Conservation (phyloP, 2,797 vertebrate genomes). For the Oryzias sinensis region DNA sequence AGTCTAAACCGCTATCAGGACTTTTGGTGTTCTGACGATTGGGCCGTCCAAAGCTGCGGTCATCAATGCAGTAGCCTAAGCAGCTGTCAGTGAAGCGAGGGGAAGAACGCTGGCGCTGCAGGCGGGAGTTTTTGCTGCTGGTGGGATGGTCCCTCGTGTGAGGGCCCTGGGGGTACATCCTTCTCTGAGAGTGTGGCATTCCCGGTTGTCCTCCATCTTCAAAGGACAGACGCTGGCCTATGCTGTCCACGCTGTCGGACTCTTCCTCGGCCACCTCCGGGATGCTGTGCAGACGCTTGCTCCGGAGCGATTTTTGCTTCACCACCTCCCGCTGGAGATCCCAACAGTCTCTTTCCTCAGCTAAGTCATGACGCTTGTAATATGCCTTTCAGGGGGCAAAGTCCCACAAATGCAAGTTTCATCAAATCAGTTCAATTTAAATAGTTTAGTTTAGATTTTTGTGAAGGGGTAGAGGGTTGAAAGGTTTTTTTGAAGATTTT, state of each 20-base stretch:
- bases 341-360: slow-evolving; percentile 83
- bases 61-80: slow-evolving; percentile 67
- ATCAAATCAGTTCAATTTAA: slow-evolving; percentile 61
- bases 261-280: slow-evolving; percentile 97
- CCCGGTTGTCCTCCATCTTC: slow-evolving; percentile 67
- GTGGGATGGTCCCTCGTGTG: slow-evolving; percentile 62
- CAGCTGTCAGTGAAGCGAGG: slow-evolving; percentile 78
- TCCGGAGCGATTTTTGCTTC: slow-evolving; percentile 84
- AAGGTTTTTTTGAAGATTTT: slow-evolving; percentile 73
- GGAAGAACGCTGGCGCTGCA: slow-evolving; percentile 77
- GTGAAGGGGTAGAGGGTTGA: slow-evolving; percentile 34
- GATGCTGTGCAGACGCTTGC: slow-evolving; percentile 95
- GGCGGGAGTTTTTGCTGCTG: slow-evolving; percentile 59
- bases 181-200: slow-evolving; percentile 61
- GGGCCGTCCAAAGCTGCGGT: slow-evolving; percentile 68
- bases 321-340: slow-evolving; percentile 87
- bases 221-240: slow-evolving; percentile 72
- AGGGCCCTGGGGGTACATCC: slow-evolving; percentile 67
- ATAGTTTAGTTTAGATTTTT: slow-evolving; percentile 64
- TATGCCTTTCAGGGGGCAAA: slow-evolving; percentile 79
- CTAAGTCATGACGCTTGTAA: slow-evolving; percentile 81
- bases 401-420: slow-evolving; percentile 60
- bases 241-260: slow-evolving; percentile 72
- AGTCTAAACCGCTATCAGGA: slow-evolving; percentile 94
- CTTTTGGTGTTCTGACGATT: slow-evolving; percentile 85